These are phyloP conservation scores for Lamprotornis superbus DNA, from an alignment of 2,113 vertebrate genomes.

Conservation along the genomic window DNA sequence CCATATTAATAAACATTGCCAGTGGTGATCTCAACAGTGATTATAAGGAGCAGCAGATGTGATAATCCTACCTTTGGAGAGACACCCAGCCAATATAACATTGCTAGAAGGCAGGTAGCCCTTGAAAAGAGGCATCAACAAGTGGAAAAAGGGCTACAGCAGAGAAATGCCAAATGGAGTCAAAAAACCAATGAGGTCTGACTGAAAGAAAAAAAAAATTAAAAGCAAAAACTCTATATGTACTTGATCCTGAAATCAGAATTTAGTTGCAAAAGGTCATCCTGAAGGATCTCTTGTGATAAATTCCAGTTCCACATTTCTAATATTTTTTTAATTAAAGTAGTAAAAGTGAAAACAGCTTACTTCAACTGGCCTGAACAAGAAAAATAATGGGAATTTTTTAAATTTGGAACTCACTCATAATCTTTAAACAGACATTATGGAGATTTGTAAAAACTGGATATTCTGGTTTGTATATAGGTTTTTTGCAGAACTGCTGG, in stretches of 20 bases:
- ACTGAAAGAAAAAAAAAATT: background rate
- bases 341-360: background rate
- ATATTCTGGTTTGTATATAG: background rate
- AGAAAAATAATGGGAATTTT: background rate
- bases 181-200: background rate
- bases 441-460: background rate
- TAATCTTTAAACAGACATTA: background rate
- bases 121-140: background rate
- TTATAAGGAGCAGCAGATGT: accelerated
- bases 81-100: background rate
- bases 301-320: background rate
- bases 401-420: background rate
- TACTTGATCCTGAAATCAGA: background rate
- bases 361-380: background rate
- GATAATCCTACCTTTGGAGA: background rate
- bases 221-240: background rate
- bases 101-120: background rate
- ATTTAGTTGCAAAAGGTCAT: background rate
- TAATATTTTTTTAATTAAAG: background rate
- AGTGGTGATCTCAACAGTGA: background rate
- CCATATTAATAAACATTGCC: background rate
- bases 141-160: background rate
- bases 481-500: background rate
- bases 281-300: background rate
- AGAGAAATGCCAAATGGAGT: background rate